Evolutionary conservation across 2,797 vertebrate species (phyloP), one percentile per base, ranked within the genome.

Genomic region (Ceyx erithaca): DNA sequence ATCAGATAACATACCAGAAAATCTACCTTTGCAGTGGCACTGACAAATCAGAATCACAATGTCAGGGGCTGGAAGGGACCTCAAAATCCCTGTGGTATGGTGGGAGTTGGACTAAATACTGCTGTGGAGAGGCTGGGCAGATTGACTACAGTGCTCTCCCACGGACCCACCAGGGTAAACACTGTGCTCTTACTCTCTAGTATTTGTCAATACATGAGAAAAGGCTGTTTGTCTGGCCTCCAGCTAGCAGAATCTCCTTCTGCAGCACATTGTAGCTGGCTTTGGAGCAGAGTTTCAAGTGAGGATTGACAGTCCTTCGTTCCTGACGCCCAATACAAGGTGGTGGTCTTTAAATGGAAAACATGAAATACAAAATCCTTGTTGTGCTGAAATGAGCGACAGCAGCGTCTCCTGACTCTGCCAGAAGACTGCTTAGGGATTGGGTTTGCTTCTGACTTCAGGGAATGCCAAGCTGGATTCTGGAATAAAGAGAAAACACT

Each of bases 401-500:
- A 79, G 61, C 54, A 81, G 55, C 6, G 7, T 69, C 43, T 70
- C 22, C 48, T 82, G 80, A 55, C 31, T 69, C 81, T 63, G 57
- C 63, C 68, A 69, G 67, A 76, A 33, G 40, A 46, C 30, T 73
- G 22, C 48, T 26, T 54, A 58, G 58, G 58, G 69, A 61, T 68
- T 62, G 30, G 28, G 87, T 40, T 33, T 90, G 10, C 43, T 80
- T 66, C 35, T 85, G 72, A 67, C 80, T 80, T 80, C 7, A 63
- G 82, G 70, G 73, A 87, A 91, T 91, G 76, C 55, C 72, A 69
- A 91, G 57, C 67, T 88, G 45, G 51, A 22, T 92, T 84, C 41
- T 85, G 41, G 59, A 85, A 73, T 67, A 63, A 79, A 91, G 33
- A 89, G 46, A n/a, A 85, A 89, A 71, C 46, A 63, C n/a, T 88